Conservation (phyloP, 2,113 vertebrate species). For the Elachura formosa region DNA sequence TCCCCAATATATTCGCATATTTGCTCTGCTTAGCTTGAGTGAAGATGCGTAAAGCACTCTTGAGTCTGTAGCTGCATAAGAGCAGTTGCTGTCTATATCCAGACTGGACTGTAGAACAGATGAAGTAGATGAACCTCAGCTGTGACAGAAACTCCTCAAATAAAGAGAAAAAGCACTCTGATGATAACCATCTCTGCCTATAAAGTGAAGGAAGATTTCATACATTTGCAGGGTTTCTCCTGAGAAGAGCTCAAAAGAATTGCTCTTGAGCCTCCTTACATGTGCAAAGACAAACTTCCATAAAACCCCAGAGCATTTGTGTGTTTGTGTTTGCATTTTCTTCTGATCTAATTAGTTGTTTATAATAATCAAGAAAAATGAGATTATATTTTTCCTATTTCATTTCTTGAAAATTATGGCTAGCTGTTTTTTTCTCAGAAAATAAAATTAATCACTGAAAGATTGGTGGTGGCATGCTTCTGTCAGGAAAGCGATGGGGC, state of each 20-base stretch:
- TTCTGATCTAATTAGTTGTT: background rate
- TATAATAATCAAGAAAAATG: background rate
- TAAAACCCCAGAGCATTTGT: accelerated
- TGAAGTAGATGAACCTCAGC: background rate
- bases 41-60: background rate
- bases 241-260: background rate
- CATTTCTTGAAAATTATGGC: background rate
- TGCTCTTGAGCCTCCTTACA: background rate
- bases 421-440: background rate
- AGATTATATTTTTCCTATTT: accelerated
- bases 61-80: background rate
- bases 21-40: background rate
- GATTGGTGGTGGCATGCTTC: background rate
- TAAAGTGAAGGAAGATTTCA: background rate
- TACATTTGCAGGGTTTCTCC: background rate
- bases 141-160: background rate
- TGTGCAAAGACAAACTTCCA: background rate
- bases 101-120: background rate
- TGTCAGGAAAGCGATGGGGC: background rate
- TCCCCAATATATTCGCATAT: background rate
- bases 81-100: background rate
- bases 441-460: background rate
- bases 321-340: background rate
- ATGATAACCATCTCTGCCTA: background rate
- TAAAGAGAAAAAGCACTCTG: background rate